These are phyloP conservation scores for Halcyon chelicuti DNA, from an alignment of 2,797 vertebrate species.

Conservation along the genomic window DNA sequence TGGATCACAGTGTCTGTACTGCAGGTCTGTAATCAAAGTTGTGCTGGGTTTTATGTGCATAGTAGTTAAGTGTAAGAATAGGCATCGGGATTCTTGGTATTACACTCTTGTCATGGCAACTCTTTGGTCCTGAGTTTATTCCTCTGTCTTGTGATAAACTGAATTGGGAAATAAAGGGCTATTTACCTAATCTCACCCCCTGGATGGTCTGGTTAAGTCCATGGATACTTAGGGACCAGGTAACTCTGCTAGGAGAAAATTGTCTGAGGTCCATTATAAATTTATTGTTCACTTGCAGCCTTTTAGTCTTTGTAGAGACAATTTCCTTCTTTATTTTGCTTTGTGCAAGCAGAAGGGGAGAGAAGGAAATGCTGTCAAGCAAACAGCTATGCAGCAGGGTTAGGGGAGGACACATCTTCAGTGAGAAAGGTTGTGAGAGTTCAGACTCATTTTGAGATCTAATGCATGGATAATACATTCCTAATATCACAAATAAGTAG, in stretches of 20 bases:
- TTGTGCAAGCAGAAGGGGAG: not conserved
- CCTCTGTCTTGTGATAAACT: not conserved
- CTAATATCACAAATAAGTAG: not conserved
- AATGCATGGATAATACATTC: not conserved
- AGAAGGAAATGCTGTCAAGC: not conserved
- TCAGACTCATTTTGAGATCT: not conserved
- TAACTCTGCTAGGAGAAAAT: not conserved
- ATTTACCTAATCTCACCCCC: not conserved
- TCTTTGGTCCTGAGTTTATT: not conserved
- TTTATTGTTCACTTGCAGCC: not conserved
- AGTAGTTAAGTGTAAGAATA: not conserved
- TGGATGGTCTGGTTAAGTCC: not conserved
- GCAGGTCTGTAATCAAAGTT: not conserved
- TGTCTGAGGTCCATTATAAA: not conserved
- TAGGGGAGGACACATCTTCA: not conserved
- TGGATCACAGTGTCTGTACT: not conserved
- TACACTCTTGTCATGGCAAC: not conserved
- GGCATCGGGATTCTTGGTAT: not conserved
- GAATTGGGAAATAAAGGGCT: not conserved
- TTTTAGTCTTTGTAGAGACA: not conserved
- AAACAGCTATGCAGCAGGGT: not conserved
- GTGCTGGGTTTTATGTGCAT: not conserved
- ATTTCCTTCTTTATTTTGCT: not conserved
- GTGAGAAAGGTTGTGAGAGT: not conserved
- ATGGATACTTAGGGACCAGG: not conserved